Evolutionary conservation across 2,113 vertebrate genomes (phyloP), one percentile per base, ranked within the genome.

Genomic region (western clawed frog (Xenopus tropicalis)): DNA sequence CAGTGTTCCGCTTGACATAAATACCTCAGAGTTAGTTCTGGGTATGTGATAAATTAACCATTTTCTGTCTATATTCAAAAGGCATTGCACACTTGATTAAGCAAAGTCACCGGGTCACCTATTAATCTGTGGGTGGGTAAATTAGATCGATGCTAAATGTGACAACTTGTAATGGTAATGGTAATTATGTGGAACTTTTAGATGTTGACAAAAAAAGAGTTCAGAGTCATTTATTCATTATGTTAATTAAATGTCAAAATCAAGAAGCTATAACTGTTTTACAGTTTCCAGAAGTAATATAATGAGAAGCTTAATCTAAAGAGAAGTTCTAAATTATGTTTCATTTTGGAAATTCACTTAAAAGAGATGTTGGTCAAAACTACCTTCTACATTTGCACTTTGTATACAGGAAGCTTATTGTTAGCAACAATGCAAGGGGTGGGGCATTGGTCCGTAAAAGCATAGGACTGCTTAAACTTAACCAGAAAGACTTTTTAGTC

Each of bases 111-210:
- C 6, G 24, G 73, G 73, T 75, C 65, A 62, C 66, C 22, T 67
- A 58, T 76, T 76, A 69, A 76, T 76, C 73, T 63, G 21, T 69
- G 66, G 73, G 44, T 69, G 66, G 73, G 73, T 76, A 62, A 67
- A 76, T 76, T 59, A 69, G 73, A 76, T 76, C 24, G 25, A 44
- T 66, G 24, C 51, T 59, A 69, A 59, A 69, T 76, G 73, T 76
- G 73, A 76, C 73, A 75, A 63, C 43, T 63, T 43, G 56, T 63
- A 69, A 76, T 58, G 29, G 48, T 69, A 69, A 69, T 74, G 72
- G 54, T 68, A 61, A 74, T 74, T 74, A 68, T 65, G 69, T 58
- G 69, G 66, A 56, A 69, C 69, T 29, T 54, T 19, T 43, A 63
- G 21, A 56, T 48, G 17, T 43, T 21, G 58, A 52, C 59, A 66